Percentiles rank a stretch among this genome's conserved stretches.
Conservation (phyloP, 2,797 vertebrate genomes). For the Sebastes matsubarae region DNA sequence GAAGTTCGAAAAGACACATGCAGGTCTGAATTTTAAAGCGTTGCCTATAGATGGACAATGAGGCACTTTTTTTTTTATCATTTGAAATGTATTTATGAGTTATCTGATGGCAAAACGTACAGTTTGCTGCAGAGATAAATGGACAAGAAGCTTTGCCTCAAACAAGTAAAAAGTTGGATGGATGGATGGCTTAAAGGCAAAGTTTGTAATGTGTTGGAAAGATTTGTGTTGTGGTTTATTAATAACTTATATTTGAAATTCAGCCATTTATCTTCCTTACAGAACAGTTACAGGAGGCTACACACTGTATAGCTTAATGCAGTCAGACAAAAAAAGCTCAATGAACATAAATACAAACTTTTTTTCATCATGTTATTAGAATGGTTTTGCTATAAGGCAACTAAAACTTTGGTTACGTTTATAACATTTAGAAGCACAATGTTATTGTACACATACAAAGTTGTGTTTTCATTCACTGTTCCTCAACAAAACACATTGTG, state of each 20-base stretch:
- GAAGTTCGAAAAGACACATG: constrained; percentile 28
- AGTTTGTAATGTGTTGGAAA: background rate
- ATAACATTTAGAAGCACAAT: too few species aligned
- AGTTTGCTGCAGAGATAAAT: background rate
- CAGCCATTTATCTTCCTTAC: background rate
- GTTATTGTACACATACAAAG: too few species aligned
- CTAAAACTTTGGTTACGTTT: too few species aligned
- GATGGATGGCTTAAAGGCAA: background rate
- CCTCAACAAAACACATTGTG: too few species aligned
- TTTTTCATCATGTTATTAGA: background rate
- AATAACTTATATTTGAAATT: background rate
- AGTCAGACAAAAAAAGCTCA: background rate
- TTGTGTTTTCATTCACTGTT: too few species aligned
- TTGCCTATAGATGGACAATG: background rate
- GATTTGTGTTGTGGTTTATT: background rate
- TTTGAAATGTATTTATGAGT: background rate
- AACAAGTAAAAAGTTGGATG: background rate
- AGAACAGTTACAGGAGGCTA: background rate
- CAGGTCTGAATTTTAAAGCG: background rate
- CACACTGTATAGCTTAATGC: too few species aligned
- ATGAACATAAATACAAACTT: background rate
- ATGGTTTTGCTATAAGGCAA: background rate
- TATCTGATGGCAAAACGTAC: background rate
- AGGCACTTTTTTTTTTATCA: background rate
- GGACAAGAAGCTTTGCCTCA: background rate